phyloP scores from a whole-genome alignment of 1,140 invertebrate genomes.

The Solenopsis fugax region DNA sequence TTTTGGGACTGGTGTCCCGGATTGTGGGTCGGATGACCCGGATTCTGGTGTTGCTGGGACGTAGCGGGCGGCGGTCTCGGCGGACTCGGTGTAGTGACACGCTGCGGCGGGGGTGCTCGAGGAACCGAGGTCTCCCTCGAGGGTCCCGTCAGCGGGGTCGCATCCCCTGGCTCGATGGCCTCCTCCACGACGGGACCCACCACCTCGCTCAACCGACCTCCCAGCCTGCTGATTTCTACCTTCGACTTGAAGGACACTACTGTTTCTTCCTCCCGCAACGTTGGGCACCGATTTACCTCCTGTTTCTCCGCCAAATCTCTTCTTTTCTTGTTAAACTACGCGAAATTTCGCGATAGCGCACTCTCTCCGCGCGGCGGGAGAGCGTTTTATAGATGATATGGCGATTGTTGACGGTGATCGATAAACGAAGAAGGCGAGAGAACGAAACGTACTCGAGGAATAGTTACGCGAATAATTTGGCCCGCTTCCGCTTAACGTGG shows the following conservation, averaged over 20 bases:
- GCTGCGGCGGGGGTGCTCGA: constrained; percentile 73
- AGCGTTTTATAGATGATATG: not conserved
- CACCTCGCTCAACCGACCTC: constrained; percentile 86
- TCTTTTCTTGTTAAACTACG: not conserved
- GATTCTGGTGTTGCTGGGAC: constrained; percentile 58
- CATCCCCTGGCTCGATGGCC: constrained; percentile 86
- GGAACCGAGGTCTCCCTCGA: constrained; percentile 81
- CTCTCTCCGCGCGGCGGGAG: not conserved
- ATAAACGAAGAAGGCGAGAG: constrained; percentile 25
- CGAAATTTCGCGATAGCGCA: constrained; percentile 23
- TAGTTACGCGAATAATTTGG: not conserved
- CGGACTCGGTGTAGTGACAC: constrained; percentile 76
- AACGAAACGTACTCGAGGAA: not conserved
- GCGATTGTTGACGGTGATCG: constrained; percentile 2
- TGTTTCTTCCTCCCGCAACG: constrained; percentile 50
- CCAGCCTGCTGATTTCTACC: constrained; percentile 85
- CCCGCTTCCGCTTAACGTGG: not conserved
- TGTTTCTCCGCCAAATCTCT: not conserved
- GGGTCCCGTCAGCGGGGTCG: constrained; percentile 86
- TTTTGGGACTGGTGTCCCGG: constrained; percentile 47
- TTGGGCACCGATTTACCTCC: not conserved
- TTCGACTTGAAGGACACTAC: constrained; percentile 72
- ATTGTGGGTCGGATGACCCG: constrained; percentile 38
- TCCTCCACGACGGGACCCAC: constrained; percentile 87
- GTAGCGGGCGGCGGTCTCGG: constrained; percentile 76